These are phyloP conservation scores for Euphydryas editha DNA, from an alignment of 2,888 invertebrate genomes.

Conservation along the genomic window DNA sequence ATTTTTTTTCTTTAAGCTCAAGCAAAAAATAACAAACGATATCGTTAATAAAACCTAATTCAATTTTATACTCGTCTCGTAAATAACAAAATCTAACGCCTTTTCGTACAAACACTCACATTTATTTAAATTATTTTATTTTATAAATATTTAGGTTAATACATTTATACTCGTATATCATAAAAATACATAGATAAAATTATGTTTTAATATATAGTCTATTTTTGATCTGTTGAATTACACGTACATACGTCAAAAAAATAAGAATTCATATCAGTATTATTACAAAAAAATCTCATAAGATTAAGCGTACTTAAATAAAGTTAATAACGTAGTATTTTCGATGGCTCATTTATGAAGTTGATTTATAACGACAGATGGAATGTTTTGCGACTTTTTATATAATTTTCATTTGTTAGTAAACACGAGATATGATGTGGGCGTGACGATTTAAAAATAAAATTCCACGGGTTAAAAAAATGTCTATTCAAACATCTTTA, in stretches of 20 bases:
- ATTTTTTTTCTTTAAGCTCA: conserved; percentile 12
- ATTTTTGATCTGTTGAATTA: too few species aligned
- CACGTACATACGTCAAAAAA: not conserved
- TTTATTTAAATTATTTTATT: too few species aligned
- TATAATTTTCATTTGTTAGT: conserved; percentile 21
- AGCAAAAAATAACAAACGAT: not conserved
- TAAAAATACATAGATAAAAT: too few species aligned
- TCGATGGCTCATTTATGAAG: not conserved
- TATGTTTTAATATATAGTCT: too few species aligned
- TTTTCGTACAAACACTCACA: too few species aligned
- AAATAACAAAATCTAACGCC: not conserved
- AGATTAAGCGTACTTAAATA: not conserved
- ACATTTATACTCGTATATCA: too few species aligned
- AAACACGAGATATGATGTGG: conserved; percentile 18
- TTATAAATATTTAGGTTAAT: too few species aligned
- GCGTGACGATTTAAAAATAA: conserved; percentile 19
- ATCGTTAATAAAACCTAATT: not conserved
- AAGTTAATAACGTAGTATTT: not conserved
- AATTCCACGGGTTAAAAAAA: conserved; percentile 1
- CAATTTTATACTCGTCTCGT: not conserved
- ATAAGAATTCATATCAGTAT: not conserved
- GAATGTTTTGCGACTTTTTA: not conserved
- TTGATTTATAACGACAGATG: conserved; percentile 2
- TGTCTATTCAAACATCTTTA: not conserved
- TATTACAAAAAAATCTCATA: not conserved